Conservation (phyloP, 2,888 invertebrate genomes). For the Trypoxylon attenuatum region DNA sequence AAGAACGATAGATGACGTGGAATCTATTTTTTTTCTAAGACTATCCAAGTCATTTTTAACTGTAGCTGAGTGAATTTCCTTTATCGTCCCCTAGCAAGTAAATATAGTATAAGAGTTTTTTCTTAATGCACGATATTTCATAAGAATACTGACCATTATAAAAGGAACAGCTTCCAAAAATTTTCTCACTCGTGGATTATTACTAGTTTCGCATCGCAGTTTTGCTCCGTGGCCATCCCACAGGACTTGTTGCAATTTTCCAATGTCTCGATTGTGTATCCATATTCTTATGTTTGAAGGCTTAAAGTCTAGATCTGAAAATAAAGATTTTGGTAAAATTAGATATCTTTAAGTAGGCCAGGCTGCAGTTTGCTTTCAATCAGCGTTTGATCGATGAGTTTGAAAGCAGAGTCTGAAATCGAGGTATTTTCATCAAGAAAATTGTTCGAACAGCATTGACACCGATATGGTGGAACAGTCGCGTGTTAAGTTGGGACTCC, state of each 20-base stretch:
- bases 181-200: slow-evolving; percentile 86
- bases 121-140: too few relatives aligned
- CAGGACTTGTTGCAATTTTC: slow-evolving; percentile 88
- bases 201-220: slow-evolving; percentile 88
- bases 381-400: neutral
- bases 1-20: slow-evolving; percentile 83
- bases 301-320: slow-evolving; percentile 84
- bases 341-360: neutral
- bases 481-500: too few relatives aligned
- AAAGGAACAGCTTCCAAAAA: slow-evolving; percentile 96
- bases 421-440: neutral
- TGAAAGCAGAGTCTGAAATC: neutral
- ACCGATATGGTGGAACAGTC: too few relatives aligned
- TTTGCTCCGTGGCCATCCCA: slow-evolving; percentile 94
- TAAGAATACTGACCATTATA: slow-evolving; percentile 86
- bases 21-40: slow-evolving; percentile 81
- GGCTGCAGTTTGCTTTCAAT: neutral
- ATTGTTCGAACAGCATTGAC: neutral
- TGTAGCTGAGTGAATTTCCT: slow-evolving; percentile 86
- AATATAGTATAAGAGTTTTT: too few relatives aligned
- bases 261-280: slow-evolving; percentile 94
- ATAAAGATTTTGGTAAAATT: slow-evolving; percentile 6
- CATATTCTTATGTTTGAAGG: slow-evolving; percentile 95
- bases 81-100: slow-evolving; percentile 83
- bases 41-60: slow-evolving; percentile 85